Evolutionary conservation across 2,888 invertebrate genomes (phyloP), one percentile per base, ranked within the genome.

Genomic region (Camponotus fellah): DNA sequence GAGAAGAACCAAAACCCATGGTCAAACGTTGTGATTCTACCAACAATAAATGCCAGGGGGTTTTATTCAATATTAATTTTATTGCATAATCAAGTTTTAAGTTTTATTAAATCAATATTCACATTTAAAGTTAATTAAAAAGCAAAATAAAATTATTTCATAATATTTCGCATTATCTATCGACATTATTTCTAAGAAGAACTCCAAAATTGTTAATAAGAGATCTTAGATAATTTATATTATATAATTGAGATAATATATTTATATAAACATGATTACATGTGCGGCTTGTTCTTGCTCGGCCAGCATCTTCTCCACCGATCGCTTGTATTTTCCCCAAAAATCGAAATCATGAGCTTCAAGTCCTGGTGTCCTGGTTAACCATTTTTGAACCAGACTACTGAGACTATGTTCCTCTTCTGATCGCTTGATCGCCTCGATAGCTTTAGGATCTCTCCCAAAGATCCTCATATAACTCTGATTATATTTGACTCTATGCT

Each of bases 301-400:
- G 0, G 95, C 95, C 53, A 99, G 95, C 95, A 98, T 97, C 40
- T 95, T 95, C 88, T 97, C 96, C 14, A 98, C 98, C 2, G 97
- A 96, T 2, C 95, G 95, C 91, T 97, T 96, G 95, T 98, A 99
- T 92, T 98, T 98, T 46, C 97, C 97, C 99, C 99, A 99, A 95
- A 99, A 99, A 95, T 99, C 97, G 93, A 99, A 99, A 40, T 92
- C 93, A 75, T 96, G 95, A 0, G 96, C 95, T 93, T 98, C 98
- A 34, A 99, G 95, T 0, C 99, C 99, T 0, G 99, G 99, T 0
- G 99, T 99, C 65, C 99, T 96, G 91, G 99, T 99, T 86, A 99
- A 95, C 99, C 99, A 99, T 66, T 97, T 96, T 95, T 99, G 97
- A 37, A 99, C 97, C 40, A 99, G 95, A 76, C 97, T 97, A 58